phyloP scores from a whole-genome alignment of 2,888 invertebrate genomes.

The Nineta flava region DNA sequence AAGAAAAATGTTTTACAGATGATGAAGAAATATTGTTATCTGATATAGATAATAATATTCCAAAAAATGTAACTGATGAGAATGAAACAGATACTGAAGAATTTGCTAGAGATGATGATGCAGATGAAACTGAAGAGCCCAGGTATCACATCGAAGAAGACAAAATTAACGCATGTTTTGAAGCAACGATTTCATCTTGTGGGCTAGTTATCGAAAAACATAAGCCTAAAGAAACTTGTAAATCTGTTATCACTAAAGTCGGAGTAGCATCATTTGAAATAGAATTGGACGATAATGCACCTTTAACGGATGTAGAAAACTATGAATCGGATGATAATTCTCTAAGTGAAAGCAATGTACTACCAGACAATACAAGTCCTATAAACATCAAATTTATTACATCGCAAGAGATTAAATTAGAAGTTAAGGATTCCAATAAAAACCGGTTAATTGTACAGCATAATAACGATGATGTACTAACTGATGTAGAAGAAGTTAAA shows the following conservation, averaged over 20 bases:
- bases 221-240: conserved; percentile 5
- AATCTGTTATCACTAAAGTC: background rate
- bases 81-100: conserved; percentile 6
- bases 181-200: conserved; percentile 15
- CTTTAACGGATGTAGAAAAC: conserved; percentile 7
- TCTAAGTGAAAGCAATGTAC: conserved; percentile 19
- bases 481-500: conserved; percentile 32
- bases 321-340: conserved; percentile 18
- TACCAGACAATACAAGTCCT: conserved; percentile 8
- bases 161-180: background rate
- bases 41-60: conserved; percentile 14
- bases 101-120: conserved; percentile 2
- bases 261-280: background rate
- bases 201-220: conserved; percentile 14
- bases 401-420: background rate
- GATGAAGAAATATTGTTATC: conserved; percentile 21
- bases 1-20: conserved; percentile 18
- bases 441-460: too few species aligned
- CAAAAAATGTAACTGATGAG: conserved; percentile 1
- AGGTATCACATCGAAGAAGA: background rate
- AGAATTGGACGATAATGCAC: background rate
- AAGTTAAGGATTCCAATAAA: too few species aligned
- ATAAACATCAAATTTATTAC: background rate
- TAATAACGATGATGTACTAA: conserved; percentile 22
- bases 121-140: background rate